phyloP scores from a whole-genome alignment of 2,113 vertebrate species.

The Rhodinocichla rosea region DNA sequence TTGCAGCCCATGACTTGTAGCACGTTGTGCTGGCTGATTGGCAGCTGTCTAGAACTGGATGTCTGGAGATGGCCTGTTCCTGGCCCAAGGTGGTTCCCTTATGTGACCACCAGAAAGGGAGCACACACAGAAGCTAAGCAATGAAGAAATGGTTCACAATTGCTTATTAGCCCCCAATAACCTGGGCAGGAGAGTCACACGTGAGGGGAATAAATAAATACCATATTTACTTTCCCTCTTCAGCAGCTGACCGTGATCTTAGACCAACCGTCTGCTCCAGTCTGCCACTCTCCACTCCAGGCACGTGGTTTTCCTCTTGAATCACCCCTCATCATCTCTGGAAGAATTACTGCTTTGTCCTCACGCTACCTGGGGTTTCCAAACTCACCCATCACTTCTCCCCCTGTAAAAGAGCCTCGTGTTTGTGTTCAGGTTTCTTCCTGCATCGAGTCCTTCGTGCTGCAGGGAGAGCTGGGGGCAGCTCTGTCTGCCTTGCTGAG shows the following conservation, averaged over 20 bases:
- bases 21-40: background rate
- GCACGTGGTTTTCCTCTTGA: background rate
- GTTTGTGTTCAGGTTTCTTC: conserved; percentile 1
- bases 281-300: background rate
- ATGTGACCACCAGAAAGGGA: conserved; percentile 45
- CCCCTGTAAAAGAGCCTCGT: background rate
- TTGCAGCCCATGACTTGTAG: background rate
- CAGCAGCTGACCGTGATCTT: background rate
- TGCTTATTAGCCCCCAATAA: conserved; percentile 50
- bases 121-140: conserved; percentile 64
- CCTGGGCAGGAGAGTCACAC: background rate
- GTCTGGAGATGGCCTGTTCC: background rate
- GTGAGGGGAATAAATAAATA: background rate
- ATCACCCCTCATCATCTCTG: background rate
- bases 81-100: background rate
- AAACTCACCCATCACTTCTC: background rate
- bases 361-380: background rate
- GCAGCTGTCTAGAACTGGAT: conserved; percentile 1
- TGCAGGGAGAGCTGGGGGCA: background rate
- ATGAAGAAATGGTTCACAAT: conserved; percentile 58
- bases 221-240: background rate
- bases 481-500: background rate
- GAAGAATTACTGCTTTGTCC: background rate
- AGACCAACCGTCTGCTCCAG: background rate
- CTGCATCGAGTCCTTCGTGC: background rate